Evolutionary conservation across 2,888 invertebrate genomes (phyloP).

Genomic region (Drosophila engyochracea): DNA sequence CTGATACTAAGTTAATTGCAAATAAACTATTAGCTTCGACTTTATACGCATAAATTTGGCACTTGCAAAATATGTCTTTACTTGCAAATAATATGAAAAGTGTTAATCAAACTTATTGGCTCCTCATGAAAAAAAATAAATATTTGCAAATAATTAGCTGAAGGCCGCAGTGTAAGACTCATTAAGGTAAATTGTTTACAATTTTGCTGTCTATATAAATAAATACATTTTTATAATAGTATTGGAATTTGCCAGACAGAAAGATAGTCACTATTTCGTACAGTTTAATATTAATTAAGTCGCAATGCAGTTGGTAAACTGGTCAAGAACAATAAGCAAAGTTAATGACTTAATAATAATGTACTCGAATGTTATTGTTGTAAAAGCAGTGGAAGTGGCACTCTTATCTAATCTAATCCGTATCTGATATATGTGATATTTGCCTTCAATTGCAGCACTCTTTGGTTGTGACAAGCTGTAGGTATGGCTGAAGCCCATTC

Average conservation of each 20-base stretch:
- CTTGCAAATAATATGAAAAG: neutral
- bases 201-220: neutral
- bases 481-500: slow-evolving; percentile 99
- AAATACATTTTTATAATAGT: neutral
- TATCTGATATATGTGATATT: slow-evolving; percentile 15
- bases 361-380: slow-evolving; percentile 7
- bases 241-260: neutral
- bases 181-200: neutral
- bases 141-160: neutral
- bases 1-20: neutral
- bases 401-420: slow-evolving; percentile 38
- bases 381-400: slow-evolving; percentile 6
- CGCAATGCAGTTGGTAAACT: slow-evolving; percentile 16
- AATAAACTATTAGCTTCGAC: neutral
- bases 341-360: slow-evolving; percentile 47
- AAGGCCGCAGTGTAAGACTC: neutral
- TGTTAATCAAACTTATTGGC: neutral
- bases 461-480: slow-evolving; percentile 22
- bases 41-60: neutral
- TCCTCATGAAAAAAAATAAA: neutral
- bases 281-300: slow-evolving; percentile 19
- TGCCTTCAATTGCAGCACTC: slow-evolving; percentile 26
- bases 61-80: neutral
- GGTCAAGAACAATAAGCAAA: slow-evolving; percentile 23
- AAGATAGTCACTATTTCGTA: slow-evolving; percentile 7